Base-by-base conservation (phyloP, 2,888 invertebrate species). In the Ophioninae sp. region DNA sequence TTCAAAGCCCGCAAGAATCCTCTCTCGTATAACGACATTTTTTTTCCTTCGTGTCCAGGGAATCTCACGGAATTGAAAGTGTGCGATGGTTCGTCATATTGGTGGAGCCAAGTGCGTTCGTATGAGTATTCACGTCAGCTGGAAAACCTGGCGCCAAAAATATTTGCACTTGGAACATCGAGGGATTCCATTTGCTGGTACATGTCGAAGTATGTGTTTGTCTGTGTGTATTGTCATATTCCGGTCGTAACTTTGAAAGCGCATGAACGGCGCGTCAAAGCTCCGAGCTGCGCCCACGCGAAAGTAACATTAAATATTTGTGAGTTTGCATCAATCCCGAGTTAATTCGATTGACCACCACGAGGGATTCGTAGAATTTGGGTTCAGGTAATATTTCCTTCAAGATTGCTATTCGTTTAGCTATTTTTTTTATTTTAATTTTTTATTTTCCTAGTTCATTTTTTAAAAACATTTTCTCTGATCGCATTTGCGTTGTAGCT, bases 131-230 rank as follows among this genome's bases (percentile, higher is more conserved):
- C 83, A 86, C 85, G 81, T 83, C 84, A 86, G 86, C 30, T 85
- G 88, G 88, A 90, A 90, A 90, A 88, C 86, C 87, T 87, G 90
- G 89, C 91, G 91, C 90, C 91, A 90, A 91, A 91, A 90, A 91
- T 89, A 91, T 91, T 91, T 90, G 88, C 89, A 73, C 79, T 83
- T 61, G 57, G 59, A 20, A 76, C 57, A 75, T 75, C 65, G 62
- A 67, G 62, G 75, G 75, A 83, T 84, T 76, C 76, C 64, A 37
- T 76, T 37, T 64, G 41, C 69, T 72, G 21, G 21, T 13, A 50
- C 61, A 68, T 8, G 10, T 64, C 50, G 21, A 41, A 17, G 37
- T 7, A 6, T 57, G 65, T 57, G 41, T 72, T 67, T 64, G 21
- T 69, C 65, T 64, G 30, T 61, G 73, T 70, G 65, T 78, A 79